Base-by-base conservation (phyloP, 1,140 invertebrate species). In the Vollenhovia emeryi region DNA sequence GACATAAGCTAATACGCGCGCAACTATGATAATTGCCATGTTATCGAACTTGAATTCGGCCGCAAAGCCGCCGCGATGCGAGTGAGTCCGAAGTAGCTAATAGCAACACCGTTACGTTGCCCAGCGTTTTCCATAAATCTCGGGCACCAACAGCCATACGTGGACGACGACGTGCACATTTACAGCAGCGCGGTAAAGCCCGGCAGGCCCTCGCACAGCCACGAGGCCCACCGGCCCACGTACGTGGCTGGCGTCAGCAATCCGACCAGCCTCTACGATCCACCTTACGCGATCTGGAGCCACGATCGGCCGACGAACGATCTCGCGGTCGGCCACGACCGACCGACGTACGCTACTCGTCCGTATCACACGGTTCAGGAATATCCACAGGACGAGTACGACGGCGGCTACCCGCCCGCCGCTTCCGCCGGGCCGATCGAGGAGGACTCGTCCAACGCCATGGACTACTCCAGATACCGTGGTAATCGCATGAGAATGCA, bases 141-240 rank as follows among this genome's bases (percentile, higher is more conserved):
- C 91, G 93, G 90, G 68, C 93, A 94, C 88, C 94, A 94, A 84
- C 93, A 94, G 69, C 94, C 94, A 7, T 94, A 94, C 86, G 74
- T 95, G 66, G 94, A 94, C 80, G 94, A 95, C 79, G 93, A 94
- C 36, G 92, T 95, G 50, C 91, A 91, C 64, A 93, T 95, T 78
- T 94, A 94, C 90, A 92, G 90, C 66, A 89, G 76, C 62, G 85
- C 84, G 60, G 86, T 89, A 11, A 92, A 91, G 62, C 91, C 93
- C 55, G 85, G 87, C 66, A 91, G 91, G 21, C 90, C 90, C 27
- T 83, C 87, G 85, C 66, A 74, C 27, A n/a, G 48, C 15, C 82
- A 84, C 18, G 64, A 55, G 21, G 5, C 79, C 78, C 91, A 91
- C 55, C 91, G 91, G 90, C 96, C 96, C 86, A 94, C 92, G 64